Evolutionary conservation across 1,140 invertebrate species (phyloP).

Genomic region (Drosophila sechellia): DNA sequence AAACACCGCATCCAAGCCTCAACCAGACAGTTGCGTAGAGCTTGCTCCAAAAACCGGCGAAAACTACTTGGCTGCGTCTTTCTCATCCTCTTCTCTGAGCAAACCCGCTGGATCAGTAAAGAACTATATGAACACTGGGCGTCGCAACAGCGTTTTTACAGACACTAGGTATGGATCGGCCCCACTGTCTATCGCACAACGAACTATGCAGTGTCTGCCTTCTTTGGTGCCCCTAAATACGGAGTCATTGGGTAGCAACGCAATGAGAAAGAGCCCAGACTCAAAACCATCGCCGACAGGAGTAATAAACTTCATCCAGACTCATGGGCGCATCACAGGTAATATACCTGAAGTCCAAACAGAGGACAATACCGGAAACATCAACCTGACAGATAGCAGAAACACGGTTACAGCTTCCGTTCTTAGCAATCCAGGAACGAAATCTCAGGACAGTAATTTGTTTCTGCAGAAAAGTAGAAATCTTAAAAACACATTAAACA

Average conservation of each 20-base stretch:
- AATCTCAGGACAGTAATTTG: conserved; percentile 52
- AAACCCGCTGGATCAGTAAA: conserved; percentile 4
- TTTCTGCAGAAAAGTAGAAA: conserved; percentile 76
- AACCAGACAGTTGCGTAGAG: background rate
- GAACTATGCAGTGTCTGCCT: conserved; percentile 61
- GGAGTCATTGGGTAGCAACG: conserved; percentile 21
- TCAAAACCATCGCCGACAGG: conserved; percentile 59
- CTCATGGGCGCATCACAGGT: conserved; percentile 66
- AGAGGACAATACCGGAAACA: conserved; percentile 3
- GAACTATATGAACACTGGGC: conserved; percentile 18
- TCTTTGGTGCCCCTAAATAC: conserved; percentile 39
- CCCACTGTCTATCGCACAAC: conserved; percentile 70
- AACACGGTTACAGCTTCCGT: background rate
- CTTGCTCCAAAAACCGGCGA: background rate
- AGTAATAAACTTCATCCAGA: conserved; percentile 74
- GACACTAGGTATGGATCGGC: conserved; percentile 58
- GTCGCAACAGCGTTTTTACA: conserved; percentile 64
- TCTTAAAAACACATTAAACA: conserved; percentile 70
- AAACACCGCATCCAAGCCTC: conserved; percentile 14
- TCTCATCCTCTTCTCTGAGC: background rate
- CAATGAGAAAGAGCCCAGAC: conserved; percentile 28
- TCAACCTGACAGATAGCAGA: background rate
- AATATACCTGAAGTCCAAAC: conserved; percentile 29
- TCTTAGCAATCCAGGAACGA: conserved; percentile 20
- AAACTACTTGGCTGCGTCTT: background rate